Evolutionary conservation across 1,140 invertebrate genomes (phyloP).

Genomic region (Nebria ingens): DNA sequence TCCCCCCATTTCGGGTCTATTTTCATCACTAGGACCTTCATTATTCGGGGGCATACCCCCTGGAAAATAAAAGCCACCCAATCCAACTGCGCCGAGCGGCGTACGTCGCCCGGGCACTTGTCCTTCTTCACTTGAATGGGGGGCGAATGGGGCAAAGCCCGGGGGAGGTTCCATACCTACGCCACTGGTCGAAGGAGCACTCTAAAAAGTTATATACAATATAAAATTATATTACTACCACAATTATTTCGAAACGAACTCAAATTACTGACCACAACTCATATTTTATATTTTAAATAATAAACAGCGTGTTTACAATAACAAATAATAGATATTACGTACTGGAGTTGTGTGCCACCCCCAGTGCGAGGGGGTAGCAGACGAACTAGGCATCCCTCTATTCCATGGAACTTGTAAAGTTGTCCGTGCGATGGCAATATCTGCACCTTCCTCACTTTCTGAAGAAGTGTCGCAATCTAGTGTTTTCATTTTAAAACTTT

Average conservation of each 20-base stretch:
- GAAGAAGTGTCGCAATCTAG: constrained; percentile 35
- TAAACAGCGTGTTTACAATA: too few relatives aligned
- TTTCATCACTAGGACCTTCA: constrained; percentile 61
- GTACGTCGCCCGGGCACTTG: constrained; percentile 60
- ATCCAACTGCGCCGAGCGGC: constrained; percentile 67
- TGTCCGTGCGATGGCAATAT: constrained; percentile 30
- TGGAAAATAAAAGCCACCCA: constrained; percentile 65
- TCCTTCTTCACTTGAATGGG: constrained; percentile 43
- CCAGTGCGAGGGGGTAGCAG: constrained; percentile 23
- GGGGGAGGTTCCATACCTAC: constrained; percentile 20
- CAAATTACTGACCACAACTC: not conserved
- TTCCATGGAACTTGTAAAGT: constrained; percentile 11
- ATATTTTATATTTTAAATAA: not conserved
- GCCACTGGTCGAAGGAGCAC: constrained; percentile 30
- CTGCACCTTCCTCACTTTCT: constrained; percentile 31
- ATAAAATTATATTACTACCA: not conserved
- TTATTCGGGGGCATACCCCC: constrained; percentile 37
- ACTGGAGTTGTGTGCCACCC: constrained; percentile 28
- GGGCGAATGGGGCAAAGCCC: constrained; percentile 20
- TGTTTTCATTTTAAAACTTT: constrained; percentile 35
- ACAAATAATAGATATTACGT: too few relatives aligned
- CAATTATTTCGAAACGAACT: not conserved
- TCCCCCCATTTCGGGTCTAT: constrained; percentile 56
- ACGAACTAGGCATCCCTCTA: constrained; percentile 27
- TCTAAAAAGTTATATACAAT: constrained; percentile 14